These are phyloP conservation scores for Acanthosepion pharaonis DNA, from an alignment of 2,888 invertebrate genomes.

Conservation along the genomic window DNA sequence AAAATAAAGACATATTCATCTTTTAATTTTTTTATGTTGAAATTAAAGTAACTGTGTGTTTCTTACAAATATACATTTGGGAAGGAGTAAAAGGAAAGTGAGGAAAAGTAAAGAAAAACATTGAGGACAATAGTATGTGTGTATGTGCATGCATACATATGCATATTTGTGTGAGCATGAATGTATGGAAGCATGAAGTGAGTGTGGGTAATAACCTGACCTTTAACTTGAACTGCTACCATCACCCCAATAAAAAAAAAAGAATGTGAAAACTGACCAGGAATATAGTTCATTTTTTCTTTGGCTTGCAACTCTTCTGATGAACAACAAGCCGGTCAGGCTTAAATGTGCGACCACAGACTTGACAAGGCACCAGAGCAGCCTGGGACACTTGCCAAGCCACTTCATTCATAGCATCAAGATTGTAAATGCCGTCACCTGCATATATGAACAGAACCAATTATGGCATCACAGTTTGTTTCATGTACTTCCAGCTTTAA, in stretches of 20 bases:
- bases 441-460: constrained; percentile 47
- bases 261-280: neutral
- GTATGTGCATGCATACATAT: neutral
- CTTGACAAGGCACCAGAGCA: constrained; percentile 78
- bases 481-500: neutral
- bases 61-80: no score
- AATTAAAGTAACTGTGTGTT: no score
- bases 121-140: neutral
- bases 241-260: neutral
- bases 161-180: neutral
- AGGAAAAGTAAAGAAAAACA: no score
- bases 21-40: no score
- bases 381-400: constrained; percentile 79
- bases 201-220: neutral
- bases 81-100: no score
- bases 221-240: neutral
- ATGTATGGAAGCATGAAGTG: neutral
- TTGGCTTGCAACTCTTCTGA: constrained; percentile 78
- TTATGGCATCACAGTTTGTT: neutral
- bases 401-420: constrained; percentile 77
- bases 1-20: no score
- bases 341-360: constrained; percentile 82
- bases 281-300: constrained; percentile 48
- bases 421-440: constrained; percentile 65
- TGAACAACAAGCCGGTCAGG: constrained; percentile 81